A percentile compares a stretch with the other conserved stretches of the same genome.
These are phyloP conservation scores for Mamestra configurata DNA, from an alignment of 1,140 invertebrate genomes.

Conservation along the genomic window DNA sequence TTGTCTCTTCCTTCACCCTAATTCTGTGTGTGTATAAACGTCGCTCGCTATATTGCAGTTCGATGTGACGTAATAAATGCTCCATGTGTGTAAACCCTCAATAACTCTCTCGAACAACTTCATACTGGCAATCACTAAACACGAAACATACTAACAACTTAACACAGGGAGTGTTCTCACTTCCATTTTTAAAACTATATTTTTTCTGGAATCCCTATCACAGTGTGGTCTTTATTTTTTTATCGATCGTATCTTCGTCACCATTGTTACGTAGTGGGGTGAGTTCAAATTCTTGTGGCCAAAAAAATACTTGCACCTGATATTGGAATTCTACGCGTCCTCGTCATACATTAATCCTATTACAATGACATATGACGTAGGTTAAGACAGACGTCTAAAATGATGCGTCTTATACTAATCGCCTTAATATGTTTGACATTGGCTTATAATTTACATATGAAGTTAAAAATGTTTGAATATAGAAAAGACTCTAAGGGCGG, in stretches of 20 bases:
- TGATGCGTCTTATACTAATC: constrained; percentile 61
- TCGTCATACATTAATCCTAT: constrained; percentile 76
- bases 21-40: constrained; percentile 47
- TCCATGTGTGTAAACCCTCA: constrained; percentile 45
- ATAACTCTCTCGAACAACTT: constrained; percentile 39
- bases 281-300: constrained; percentile 9
- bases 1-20: constrained; percentile 15
- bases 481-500: constrained; percentile 13
- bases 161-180: too few species aligned
- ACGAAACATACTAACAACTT: constrained; percentile 5
- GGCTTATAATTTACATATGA: constrained; percentile 44
- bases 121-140: constrained; percentile 24
- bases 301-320: constrained; percentile 59
- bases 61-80: constrained; percentile 69
- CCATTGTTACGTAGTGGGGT: constrained; percentile 8
- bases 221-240: constrained; percentile 67
- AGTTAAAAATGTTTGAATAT: background rate
- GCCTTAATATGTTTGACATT: constrained; percentile 53
- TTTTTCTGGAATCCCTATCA: background rate
- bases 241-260: constrained; percentile 24
- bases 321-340: constrained; percentile 59
- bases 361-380: constrained; percentile 71
- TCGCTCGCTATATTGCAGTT: constrained; percentile 61
- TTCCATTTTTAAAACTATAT: constrained; percentile 8
- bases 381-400: constrained; percentile 56